Evolutionary conservation across 1,140 invertebrate species (phyloP), one percentile per base, ranked within the genome.

Genomic region (Anadara kagoshimensis): DNA sequence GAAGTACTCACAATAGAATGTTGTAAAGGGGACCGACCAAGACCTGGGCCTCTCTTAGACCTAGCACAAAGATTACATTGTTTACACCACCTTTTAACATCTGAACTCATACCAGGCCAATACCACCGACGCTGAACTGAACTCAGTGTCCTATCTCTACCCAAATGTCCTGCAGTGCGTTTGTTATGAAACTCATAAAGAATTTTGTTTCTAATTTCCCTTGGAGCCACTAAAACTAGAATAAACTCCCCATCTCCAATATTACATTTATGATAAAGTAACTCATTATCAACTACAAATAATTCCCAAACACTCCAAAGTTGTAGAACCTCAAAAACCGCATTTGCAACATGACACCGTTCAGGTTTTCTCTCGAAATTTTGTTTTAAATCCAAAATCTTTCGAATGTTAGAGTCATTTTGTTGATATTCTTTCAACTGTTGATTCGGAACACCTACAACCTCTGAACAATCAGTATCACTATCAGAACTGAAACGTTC

Each of bases 1-100:
- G 63, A 20, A 51, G 5, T 43, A 5, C 56, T 16, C 26, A 58
- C 26, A 45, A 20, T 41, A 14, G 43, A 57, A 16, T 57, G 56
- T 22, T 51, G 16, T 43, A 66, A 43, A 1, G 61, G 41, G 47
- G 18, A 65, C 4, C 43, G 58, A 36, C 54, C 47, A 44, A 62
- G 41, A 24, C 61, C 59, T 7, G 69, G 61, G 44, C 69, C 69
- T 29, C 29, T 14, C 53, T 64, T 71, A 41, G 41, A 20, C 24
- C 36, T 12, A 26, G 65, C 69, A 77, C 69, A 77, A 22, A 56
- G 36, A 36, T 49, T 29, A 53, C 64, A 76, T 8, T 41, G 44
- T 49, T 36, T 29, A 43, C 56, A 68, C 70, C 58, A 73, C 24
- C 24, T 16, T 26, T 16, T 58, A 18, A 66, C 29, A 66, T 66